These are phyloP conservation scores for Copidosoma aretas DNA, from an alignment of 2,888 invertebrate species.

Conservation along the genomic window DNA sequence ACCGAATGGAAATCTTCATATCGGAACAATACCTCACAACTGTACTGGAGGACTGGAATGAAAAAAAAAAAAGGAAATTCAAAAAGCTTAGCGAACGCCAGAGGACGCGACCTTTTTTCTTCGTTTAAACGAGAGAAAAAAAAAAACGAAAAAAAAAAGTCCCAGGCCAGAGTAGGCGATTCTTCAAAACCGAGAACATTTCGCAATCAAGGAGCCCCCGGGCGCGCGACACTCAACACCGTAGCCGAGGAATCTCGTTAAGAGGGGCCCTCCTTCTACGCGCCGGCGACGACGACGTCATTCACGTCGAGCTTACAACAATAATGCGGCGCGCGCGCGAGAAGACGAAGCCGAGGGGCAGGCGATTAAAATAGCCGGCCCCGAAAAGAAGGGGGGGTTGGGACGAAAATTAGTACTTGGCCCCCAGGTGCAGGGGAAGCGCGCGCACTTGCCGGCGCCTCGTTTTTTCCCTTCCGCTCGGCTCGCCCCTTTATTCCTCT, in stretches of 20 bases:
- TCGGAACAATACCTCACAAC: no score
- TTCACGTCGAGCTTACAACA: not conserved
- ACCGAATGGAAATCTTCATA: no score
- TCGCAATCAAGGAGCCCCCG: not conserved
- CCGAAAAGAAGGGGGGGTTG: not conserved
- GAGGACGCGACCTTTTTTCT: not conserved
- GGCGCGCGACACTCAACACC: not conserved
- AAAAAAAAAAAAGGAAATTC: not conserved
- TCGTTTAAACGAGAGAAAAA: not conserved
- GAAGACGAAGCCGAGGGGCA: not conserved
- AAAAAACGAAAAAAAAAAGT: not conserved
- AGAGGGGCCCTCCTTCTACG: not conserved
- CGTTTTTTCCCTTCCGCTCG: not conserved
- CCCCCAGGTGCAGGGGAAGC: not conserved
- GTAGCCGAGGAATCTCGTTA: not conserved
- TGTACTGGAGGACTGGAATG: not conserved
- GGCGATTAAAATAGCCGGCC: constrained; percentile 22
- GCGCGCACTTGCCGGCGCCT: not conserved
- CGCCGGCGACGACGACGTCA: not conserved
- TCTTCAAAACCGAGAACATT: no score
- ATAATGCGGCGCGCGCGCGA: not conserved
- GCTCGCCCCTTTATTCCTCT: not conserved
- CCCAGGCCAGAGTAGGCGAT: no score
- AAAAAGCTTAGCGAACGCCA: not conserved
- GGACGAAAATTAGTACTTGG: constrained; percentile 28